Base-by-base conservation (phyloP, 2,888 invertebrate species). In the Eristalis arbustorum region DNA sequence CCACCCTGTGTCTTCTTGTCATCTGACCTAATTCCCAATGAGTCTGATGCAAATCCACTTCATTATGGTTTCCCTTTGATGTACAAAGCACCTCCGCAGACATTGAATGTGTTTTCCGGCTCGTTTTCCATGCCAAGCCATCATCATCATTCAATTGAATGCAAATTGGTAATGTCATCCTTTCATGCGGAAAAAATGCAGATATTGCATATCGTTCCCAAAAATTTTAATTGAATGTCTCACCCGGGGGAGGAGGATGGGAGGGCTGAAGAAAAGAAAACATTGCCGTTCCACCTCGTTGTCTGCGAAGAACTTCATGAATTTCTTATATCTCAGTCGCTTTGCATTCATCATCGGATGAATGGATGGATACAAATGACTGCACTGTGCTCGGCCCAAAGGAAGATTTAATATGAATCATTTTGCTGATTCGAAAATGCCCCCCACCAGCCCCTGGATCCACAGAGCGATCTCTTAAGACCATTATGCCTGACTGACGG, bases 31-130 rank as follows among this genome's bases (percentile, higher is more conserved):
- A 85, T 81, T 85, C 69, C 67, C 67, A 76, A 72, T 81, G 84
- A 81, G 81, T 63, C 73, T 73, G 84, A 85, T 85, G 81, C 84
- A 85, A 85, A 85, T 85, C 81, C 84, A 85, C 84, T 85, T 85
- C 84, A 85, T 85, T 81, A 85, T 85, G 72, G 81, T 77, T 85
- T 85, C 84, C 81, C 76, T 85, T 85, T 85, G 84, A 85, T 85
- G 84, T 67, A 73, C 76, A 81, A 68, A 76, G 74, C 49, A 49
- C 18, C 49, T n/a, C 49, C 5, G n/a, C n/a, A 81, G 81, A 64
- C 84, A 81, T 81, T 77, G 64, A 77, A 81, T 64, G 42, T 69
- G 61, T 64, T 37, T 59, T 5, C 10, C 8, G 62, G 8, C 10
- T 68, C 8, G 14, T 14, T 1, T 57, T 62, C 34, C 64, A 40